Evolutionary conservation across 2,113 vertebrate genomes (phyloP).

Genomic region (Ictidomys tridecemlineatus): DNA sequence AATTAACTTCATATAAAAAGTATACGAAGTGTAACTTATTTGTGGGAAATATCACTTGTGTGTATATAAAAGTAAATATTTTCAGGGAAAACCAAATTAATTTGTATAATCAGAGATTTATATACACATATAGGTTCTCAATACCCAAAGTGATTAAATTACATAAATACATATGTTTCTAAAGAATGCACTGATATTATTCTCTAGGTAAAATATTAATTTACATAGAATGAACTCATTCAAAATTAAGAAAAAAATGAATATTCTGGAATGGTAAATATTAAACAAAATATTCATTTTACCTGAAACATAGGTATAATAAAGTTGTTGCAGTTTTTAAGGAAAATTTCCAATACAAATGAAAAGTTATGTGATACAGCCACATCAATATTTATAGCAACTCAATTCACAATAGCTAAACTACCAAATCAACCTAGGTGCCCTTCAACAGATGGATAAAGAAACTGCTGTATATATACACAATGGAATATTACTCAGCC

Average conservation of each 20-base stretch:
- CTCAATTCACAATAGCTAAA: too few relatives aligned
- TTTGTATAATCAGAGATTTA: conserved; percentile 11
- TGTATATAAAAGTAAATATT: conserved; percentile 39
- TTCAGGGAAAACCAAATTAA: conserved; percentile 35
- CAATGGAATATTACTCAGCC: too few relatives aligned
- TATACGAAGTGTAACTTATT: not conserved
- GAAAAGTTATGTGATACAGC: not conserved
- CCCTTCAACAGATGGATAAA: too few relatives aligned
- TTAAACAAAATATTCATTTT: not conserved
- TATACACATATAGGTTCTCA: conserved; percentile 66
- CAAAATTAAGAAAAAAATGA: not conserved
- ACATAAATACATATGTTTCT: conserved; percentile 47
- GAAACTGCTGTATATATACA: too few relatives aligned
- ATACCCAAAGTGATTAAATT: conserved; percentile 29
- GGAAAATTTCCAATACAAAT: not conserved
- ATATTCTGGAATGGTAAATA: not conserved
- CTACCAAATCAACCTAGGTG: too few relatives aligned
- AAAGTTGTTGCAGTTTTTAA: not conserved
- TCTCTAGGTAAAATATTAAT: conserved; percentile 6
- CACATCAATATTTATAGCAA: too few relatives aligned
- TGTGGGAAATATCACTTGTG: conserved; percentile 13
- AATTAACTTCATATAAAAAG: conserved; percentile 27
- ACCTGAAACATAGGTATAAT: not conserved
- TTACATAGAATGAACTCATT: conserved; percentile 34
- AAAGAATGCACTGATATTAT: conserved; percentile 13